These are phyloP conservation scores for Gymnoscopelus microlampas DNA, from an alignment of 2,797 vertebrate genomes.

Conservation along the genomic window DNA sequence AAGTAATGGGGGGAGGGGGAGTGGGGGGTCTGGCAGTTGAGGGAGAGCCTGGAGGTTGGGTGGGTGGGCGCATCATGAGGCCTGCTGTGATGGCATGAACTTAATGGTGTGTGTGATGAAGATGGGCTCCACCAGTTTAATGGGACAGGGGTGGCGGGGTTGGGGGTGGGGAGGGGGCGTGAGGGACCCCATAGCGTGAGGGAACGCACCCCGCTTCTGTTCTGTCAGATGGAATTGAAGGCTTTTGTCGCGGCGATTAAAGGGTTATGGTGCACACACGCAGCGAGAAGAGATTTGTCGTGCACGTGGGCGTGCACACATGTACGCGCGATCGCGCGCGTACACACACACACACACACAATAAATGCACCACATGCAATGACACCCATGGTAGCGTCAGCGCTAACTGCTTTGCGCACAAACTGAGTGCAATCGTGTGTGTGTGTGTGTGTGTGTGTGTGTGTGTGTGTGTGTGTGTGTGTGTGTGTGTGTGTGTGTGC, in stretches of 20 bases:
- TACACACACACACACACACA: no score
- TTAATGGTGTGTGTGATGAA: slow-evolving; percentile 66
- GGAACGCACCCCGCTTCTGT: slow-evolving; percentile 17
- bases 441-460: no score
- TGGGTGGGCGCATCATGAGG: slow-evolving; percentile 4
- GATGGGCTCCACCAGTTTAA: slow-evolving; percentile 49
- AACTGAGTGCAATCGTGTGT: no score
- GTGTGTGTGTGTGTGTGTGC: background rate
- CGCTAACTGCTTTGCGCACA: slow-evolving; percentile 27
- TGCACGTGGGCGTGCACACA: slow-evolving; percentile 14
- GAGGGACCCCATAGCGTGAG: no score
- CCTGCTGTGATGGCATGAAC: slow-evolving; percentile 42
- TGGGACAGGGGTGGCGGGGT: slow-evolving; percentile 35
- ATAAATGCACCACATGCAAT: no score
- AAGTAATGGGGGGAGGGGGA: background rate
- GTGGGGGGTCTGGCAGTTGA: slow-evolving; percentile 16
- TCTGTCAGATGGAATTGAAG: slow-evolving; percentile 43
- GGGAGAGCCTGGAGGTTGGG: slow-evolving; percentile 21
- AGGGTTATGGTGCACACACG: slow-evolving; percentile 37
- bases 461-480: no score
- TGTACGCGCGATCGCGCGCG: no score
- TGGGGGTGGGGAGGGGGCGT: no score
- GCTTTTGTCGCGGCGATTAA: slow-evolving; percentile 47
- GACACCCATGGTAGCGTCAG: slow-evolving; percentile 31
- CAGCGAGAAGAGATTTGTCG: slow-evolving; percentile 28